Evolutionary conservation across 2,888 invertebrate species (phyloP).

Genomic region (Nemoura dubitans): DNA sequence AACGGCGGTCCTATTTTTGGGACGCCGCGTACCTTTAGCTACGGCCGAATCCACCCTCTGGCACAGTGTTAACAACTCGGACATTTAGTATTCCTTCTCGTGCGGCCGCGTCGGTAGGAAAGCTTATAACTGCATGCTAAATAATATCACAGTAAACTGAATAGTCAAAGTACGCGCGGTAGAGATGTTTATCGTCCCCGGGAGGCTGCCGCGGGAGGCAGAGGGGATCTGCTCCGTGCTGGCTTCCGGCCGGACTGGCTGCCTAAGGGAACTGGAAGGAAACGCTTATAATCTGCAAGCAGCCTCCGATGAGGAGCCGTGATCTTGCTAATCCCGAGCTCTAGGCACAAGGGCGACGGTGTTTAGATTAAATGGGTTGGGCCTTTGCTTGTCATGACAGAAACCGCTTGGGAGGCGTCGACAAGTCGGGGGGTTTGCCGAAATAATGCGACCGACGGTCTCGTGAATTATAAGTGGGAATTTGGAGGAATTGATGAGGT

Average conservation of each 20-base stretch:
- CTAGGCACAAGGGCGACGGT: not conserved
- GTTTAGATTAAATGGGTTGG: not conserved
- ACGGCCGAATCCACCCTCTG: not conserved
- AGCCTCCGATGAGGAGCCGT: not conserved
- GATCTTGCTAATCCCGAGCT: not conserved
- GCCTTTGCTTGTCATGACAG: not conserved
- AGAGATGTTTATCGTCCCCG: not conserved
- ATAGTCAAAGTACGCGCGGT: not conserved
- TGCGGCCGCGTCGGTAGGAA: not conserved
- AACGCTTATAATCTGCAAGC: not conserved
- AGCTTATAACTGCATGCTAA: not conserved
- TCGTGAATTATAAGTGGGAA: not conserved
- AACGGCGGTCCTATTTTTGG: not conserved
- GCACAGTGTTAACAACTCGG: not conserved
- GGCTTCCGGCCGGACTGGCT: not conserved
- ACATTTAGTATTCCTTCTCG: not conserved
- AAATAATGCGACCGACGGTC: not conserved
- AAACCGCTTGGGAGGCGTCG: not conserved
- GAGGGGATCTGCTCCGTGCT: not conserved
- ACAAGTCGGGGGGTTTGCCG: not conserved
- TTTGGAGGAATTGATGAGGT: not conserved
- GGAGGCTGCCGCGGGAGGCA: not conserved
- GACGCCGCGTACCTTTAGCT: not conserved
- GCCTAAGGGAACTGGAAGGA: not conserved
- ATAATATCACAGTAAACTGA: not conserved